Evolutionary conservation across 2,113 vertebrate genomes (phyloP).

Genomic region (Chionomys nivalis): DNA sequence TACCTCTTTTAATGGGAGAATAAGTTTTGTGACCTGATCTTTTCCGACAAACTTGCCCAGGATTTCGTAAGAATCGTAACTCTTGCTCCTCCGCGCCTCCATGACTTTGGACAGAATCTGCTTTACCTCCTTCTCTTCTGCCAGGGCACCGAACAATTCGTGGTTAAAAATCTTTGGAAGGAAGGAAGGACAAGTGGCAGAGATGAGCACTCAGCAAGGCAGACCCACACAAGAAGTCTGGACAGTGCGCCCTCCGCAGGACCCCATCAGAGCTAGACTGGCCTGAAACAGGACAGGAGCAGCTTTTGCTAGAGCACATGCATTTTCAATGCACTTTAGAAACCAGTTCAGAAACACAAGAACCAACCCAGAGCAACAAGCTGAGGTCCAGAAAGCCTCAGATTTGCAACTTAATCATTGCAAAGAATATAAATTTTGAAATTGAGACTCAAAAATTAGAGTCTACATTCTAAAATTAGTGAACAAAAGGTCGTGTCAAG

Average conservation of each 20-base stretch:
- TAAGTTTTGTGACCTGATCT: constrained; percentile 91
- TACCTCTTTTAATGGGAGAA: constrained; percentile 97
- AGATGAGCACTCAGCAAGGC: neutral
- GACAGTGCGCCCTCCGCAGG: neutral
- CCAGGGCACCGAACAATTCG: constrained; percentile 94
- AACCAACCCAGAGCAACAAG: neutral
- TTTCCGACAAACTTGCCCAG: constrained; percentile 93
- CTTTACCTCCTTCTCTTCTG: constrained; percentile 97
- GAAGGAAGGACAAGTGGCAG: constrained; percentile 46
- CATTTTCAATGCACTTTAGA: neutral
- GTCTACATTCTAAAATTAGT: neutral
- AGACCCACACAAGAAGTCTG: neutral
- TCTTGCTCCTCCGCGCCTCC: constrained; percentile 98
- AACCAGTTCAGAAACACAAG: neutral
- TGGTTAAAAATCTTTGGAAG: constrained; percentile 93
- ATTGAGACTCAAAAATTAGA: constrained; percentile 33
- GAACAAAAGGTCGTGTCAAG: neutral
- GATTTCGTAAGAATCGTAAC: constrained; percentile 95
- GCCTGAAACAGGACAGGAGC: neutral
- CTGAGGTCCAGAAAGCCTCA: neutral
- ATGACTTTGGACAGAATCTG: constrained; percentile 97
- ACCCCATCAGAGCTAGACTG: neutral
- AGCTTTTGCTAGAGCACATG: neutral
- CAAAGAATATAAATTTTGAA: constrained; percentile 5
- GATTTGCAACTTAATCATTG: neutral